A percentile compares a stretch with the other conserved stretches of the same genome.
Conservation (phyloP, 2,113 vertebrate genomes). For the Megaceryle torquata region DNA sequence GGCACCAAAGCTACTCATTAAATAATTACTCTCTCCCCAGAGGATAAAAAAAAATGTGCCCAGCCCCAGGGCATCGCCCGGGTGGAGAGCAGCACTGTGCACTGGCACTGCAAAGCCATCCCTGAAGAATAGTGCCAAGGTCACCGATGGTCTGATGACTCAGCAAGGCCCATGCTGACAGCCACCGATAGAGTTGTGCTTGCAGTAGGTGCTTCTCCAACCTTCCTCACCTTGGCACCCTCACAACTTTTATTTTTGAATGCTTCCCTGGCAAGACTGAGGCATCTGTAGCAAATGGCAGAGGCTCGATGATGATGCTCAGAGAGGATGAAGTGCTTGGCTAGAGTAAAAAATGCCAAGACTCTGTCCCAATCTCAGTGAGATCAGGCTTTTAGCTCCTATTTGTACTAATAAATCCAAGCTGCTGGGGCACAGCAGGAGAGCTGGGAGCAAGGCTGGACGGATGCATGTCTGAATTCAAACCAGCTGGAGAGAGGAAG, state of each 20-base stretch:
- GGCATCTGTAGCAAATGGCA: background rate
- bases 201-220: fast-evolving
- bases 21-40: background rate
- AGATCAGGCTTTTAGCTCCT: background rate
- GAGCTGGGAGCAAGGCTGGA: background rate
- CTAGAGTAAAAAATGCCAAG: background rate
- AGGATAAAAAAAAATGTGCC: background rate
- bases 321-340: background rate
- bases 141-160: fast-evolving
- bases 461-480: background rate
- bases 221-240: background rate
- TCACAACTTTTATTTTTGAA: background rate
- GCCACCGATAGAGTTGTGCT: background rate
- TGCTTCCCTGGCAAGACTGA: background rate
- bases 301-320: background rate
- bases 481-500: background rate
- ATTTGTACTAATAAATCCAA: background rate
- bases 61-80: background rate
- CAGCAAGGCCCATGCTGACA: fast-evolving
- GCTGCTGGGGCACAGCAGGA: background rate
- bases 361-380: background rate
- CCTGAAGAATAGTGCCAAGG: background rate
- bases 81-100: background rate
- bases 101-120: background rate
- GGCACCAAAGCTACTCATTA: background rate